phyloP scores from a whole-genome alignment of 2,797 vertebrate genomes.

The Eutrigla gurnardus region DNA sequence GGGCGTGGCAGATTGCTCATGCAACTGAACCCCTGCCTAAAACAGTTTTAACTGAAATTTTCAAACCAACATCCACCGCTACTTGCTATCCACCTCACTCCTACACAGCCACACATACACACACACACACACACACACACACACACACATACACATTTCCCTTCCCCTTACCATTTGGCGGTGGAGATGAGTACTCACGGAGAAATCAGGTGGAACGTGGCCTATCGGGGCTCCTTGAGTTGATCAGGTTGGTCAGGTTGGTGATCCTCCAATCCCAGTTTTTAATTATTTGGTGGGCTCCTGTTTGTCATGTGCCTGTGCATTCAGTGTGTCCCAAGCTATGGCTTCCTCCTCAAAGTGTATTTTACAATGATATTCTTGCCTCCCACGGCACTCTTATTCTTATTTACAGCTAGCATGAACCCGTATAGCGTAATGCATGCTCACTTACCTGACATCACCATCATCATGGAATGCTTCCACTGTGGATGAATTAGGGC shows the following conservation, averaged over 20 bases:
- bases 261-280: slow-evolving; percentile 92
- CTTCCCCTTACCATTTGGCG: slow-evolving; percentile 70
- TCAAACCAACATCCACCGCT: slow-evolving; percentile 11
- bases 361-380: slow-evolving; percentile 99
- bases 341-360: slow-evolving; percentile 89
- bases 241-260: slow-evolving; percentile 93
- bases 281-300: slow-evolving; percentile 80
- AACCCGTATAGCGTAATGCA: slow-evolving; percentile 41
- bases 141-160: slow-evolving; percentile 25
- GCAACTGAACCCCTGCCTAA: slow-evolving; percentile 25
- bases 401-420: slow-evolving; percentile 48
- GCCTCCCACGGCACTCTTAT: slow-evolving; percentile 29
- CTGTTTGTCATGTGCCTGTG: slow-evolving; percentile 95
- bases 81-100: slow-evolving; percentile 13
- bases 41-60: slow-evolving; percentile 18
- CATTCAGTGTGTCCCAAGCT: slow-evolving; percentile 97
- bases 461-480: not conserved
- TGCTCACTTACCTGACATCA: slow-evolving; percentile 12
- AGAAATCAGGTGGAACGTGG: slow-evolving; percentile 83
- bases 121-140: slow-evolving; percentile 26
- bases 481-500: not conserved
- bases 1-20: slow-evolving; percentile 15
- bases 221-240: slow-evolving; percentile 90
- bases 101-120: slow-evolving; percentile 26
- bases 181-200: slow-evolving; percentile 91